Evolutionary conservation across 1,140 invertebrate species (phyloP).

Genomic region (Brachionus rubens): DNA sequence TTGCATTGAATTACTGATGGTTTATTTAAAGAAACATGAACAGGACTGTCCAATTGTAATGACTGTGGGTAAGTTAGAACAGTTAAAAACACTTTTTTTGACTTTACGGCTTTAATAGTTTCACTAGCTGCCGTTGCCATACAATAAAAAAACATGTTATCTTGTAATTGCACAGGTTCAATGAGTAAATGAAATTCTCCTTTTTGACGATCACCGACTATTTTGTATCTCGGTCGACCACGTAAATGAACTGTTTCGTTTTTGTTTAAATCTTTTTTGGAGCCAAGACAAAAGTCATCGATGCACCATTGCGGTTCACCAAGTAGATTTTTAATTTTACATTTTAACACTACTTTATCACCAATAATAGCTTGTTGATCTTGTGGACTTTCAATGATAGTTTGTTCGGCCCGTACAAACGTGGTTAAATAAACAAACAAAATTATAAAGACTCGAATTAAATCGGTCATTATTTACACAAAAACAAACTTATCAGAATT

Average conservation of each 20-base stretch:
- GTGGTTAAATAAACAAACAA: background rate
- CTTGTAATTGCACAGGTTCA: slow-evolving; percentile 39
- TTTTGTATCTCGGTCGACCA: slow-evolving; percentile 37
- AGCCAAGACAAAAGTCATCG: slow-evolving; percentile 41
- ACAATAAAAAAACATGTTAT: slow-evolving; percentile 43
- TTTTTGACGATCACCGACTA: slow-evolving; percentile 2
- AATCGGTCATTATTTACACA: slow-evolving; percentile 5
- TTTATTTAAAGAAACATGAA: slow-evolving; percentile 41
- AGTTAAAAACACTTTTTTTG: slow-evolving; percentile 30
- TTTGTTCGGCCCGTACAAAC: background rate
- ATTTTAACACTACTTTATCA: slow-evolving; percentile 18
- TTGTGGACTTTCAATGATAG: background rate
- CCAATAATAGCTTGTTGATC: slow-evolving; percentile 32
- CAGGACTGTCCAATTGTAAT: slow-evolving; percentile 16
- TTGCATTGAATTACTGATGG: slow-evolving; percentile 44
- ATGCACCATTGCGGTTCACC: slow-evolving; percentile 45
- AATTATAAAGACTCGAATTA: background rate
- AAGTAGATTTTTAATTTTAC: slow-evolving; percentile 6
- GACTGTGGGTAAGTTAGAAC: slow-evolving; percentile 16
- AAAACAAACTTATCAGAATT: background rate
- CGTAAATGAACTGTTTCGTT: background rate
- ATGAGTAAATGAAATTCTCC: slow-evolving; percentile 34
- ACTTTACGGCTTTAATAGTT: slow-evolving; percentile 32
- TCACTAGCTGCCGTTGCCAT: slow-evolving; percentile 45
- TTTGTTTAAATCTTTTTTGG: background rate